phyloP scores from a whole-genome alignment of 2,113 vertebrate species.

The Istiophorus platypterus region DNA sequence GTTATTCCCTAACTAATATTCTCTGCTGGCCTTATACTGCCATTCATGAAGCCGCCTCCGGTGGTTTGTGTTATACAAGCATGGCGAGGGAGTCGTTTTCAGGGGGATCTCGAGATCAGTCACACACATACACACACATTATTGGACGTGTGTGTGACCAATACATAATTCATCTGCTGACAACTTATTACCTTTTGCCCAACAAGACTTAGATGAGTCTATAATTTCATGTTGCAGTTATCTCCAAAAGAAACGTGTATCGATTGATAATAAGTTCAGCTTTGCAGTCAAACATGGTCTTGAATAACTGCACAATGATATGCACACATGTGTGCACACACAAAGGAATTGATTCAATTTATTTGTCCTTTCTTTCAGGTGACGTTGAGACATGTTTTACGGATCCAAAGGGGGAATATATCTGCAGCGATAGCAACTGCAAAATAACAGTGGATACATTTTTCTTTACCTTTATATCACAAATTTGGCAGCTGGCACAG shows the following conservation, averaged over 20 bases:
- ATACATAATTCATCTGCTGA: slow-evolving; percentile 52
- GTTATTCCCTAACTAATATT: not conserved
- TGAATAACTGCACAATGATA: slow-evolving; percentile 13
- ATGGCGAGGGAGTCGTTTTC: slow-evolving; percentile 7
- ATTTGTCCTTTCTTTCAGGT: not conserved
- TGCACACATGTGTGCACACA: not conserved
- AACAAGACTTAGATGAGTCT: slow-evolving; percentile 30
- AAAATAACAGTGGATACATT: not conserved
- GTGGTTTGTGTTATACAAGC: slow-evolving; percentile 22
- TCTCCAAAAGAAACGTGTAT: not conserved
- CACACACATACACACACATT: slow-evolving; percentile 14
- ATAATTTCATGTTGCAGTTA: slow-evolving; percentile 26
- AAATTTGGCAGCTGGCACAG: not conserved
- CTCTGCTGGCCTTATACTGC: not conserved
- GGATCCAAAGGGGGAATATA: not conserved
- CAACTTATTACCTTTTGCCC: slow-evolving; percentile 18
- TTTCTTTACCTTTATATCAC: not conserved
- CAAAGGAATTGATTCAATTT: not conserved
- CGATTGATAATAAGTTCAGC: slow-evolving; percentile 7
- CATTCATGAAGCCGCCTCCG: not conserved
- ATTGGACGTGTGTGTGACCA: not conserved
- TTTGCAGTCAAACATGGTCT: slow-evolving; percentile 2
- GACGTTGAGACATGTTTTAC: not conserved
- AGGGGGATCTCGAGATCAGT: slow-evolving; percentile 23
- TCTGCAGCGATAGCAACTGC: not conserved